Conservation (phyloP, 1,140 invertebrate species). For the Macrocentrus cingulum region DNA sequence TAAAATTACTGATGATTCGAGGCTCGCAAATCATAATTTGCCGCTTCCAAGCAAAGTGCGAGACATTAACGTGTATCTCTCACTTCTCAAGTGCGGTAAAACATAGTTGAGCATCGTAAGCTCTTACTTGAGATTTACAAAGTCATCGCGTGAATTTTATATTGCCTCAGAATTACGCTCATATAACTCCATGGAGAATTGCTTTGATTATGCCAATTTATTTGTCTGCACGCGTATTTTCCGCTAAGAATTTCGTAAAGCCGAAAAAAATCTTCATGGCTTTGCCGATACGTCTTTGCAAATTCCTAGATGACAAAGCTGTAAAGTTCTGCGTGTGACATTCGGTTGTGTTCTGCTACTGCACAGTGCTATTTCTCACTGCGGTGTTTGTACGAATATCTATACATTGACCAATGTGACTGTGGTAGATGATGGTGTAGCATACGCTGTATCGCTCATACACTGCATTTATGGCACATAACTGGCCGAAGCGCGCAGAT, state of each 20-base stretch:
- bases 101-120: background rate
- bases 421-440: constrained; percentile 44
- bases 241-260: no score
- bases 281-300: no score
- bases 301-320: constrained; percentile 57
- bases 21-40: constrained; percentile 58
- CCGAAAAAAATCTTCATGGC: no score
- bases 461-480: constrained; percentile 59
- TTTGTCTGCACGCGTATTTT: background rate
- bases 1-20: constrained; percentile 56
- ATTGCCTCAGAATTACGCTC: background rate
- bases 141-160: background rate
- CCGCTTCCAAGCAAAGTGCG: constrained; percentile 37
- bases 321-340: constrained; percentile 59
- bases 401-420: constrained; percentile 28
- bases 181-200: constrained; percentile 1
- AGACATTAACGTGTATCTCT: constrained; percentile 29
- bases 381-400: constrained; percentile 30
- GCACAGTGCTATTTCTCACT: constrained; percentile 37
- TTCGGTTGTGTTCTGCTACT: constrained; percentile 52
- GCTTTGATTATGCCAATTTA: constrained; percentile 6
- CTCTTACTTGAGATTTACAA: constrained; percentile 1
- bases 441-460: constrained; percentile 54
- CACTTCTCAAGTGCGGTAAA: constrained; percentile 7
- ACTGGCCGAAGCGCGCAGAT: constrained; percentile 52